Conservation (phyloP, 2,888 invertebrate species). For the Lepidocyrtoides sp. region DNA sequence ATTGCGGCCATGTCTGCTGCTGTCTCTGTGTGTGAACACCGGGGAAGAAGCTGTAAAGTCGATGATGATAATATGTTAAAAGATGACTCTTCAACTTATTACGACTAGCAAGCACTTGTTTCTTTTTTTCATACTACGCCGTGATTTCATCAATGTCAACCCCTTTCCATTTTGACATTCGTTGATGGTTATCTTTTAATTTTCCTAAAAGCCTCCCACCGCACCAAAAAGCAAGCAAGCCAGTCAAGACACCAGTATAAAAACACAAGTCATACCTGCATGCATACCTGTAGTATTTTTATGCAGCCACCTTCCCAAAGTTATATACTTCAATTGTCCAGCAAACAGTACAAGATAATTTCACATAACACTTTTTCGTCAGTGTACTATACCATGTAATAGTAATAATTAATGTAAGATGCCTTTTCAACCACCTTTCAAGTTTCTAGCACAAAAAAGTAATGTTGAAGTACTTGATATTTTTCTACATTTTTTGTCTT, state of each 20-base stretch:
- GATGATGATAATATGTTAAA: slow-evolving; percentile 68
- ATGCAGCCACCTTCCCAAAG: too few species aligned
- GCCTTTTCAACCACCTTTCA: slow-evolving; percentile 48
- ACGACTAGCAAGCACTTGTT: slow-evolving; percentile 4
- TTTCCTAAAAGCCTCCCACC: slow-evolving; percentile 76
- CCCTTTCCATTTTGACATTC: slow-evolving; percentile 76
- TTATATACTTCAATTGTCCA: too few species aligned
- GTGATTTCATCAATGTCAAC: slow-evolving; percentile 77
- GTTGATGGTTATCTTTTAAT: slow-evolving; percentile 77
- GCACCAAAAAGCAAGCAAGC: slow-evolving; percentile 32
- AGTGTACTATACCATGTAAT: slow-evolving; percentile 40
- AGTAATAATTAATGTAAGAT: slow-evolving; percentile 54
- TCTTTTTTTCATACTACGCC: slow-evolving; percentile 10
- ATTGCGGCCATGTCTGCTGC: not conserved
- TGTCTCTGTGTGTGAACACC: not conserved
- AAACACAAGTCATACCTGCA: slow-evolving; percentile 11
- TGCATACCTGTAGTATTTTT: not conserved
- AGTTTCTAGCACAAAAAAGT: slow-evolving; percentile 1
- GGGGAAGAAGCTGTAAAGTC: slow-evolving; percentile 51
- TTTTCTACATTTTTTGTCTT: slow-evolving; percentile 12
- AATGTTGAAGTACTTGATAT: slow-evolving; percentile 17
- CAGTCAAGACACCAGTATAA: slow-evolving; percentile 15
- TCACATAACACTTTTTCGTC: not conserved
- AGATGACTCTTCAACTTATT: slow-evolving; percentile 68
- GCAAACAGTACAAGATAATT: too few species aligned